These are phyloP conservation scores for Stylophora pistillata DNA, from an alignment of 64 coral and sea anemone species.

Conservation along the genomic window DNA sequence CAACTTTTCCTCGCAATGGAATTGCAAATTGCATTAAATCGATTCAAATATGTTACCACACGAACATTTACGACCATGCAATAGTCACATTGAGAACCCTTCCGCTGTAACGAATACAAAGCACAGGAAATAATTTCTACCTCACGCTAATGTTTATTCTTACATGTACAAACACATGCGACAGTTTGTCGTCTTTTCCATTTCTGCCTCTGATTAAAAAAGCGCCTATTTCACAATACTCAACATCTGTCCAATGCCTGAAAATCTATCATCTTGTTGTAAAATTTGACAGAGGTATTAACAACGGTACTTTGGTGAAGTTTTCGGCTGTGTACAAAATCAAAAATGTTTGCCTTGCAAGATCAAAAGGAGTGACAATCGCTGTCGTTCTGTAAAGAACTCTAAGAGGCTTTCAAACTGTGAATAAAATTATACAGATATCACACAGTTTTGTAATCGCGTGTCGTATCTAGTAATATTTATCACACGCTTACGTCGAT, in stretches of 20 bases:
- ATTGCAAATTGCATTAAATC: no score
- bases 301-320: neutral
- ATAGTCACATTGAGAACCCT: no score
- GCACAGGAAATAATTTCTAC: neutral
- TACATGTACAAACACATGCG: neutral
- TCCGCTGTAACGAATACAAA: no score
- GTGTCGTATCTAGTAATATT: neutral
- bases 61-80: no score
- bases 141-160: neutral
- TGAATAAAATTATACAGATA: neutral
- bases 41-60: no score
- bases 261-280: neutral
- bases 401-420: neutral
- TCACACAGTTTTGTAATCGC: neutral
- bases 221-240: neutral
- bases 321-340: neutral
- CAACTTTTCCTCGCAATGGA: no score
- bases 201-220: neutral
- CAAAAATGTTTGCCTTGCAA: constrained; percentile 1
- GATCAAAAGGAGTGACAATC: neutral
- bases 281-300: neutral
- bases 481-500: neutral
- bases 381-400: neutral
- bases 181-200: neutral
- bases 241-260: neutral